Base-by-base conservation (phyloP, 1,140 invertebrate genomes). In the Temnothorax longispinosus region DNA sequence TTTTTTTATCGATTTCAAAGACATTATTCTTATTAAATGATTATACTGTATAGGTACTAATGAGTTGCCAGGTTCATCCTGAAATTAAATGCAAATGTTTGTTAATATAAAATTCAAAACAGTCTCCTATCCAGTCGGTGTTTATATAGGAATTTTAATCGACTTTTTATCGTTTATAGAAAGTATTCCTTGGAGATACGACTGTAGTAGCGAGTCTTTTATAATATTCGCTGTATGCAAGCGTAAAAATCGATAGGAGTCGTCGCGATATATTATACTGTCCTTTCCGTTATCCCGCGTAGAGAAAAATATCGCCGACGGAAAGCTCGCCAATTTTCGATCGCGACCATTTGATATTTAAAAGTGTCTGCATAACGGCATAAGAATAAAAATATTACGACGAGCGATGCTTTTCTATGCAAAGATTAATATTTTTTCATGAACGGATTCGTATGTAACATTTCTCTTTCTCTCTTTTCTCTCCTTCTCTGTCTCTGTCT, bases 21-120 rank as follows among this genome's bases (percentile, higher is more conserved):
- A 96, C 7, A 96, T 96, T 41, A 96, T 93, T 35, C 96, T 96
- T 60, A 96, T 96, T 64, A 96, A 87, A 35, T 44, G 75, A 7
- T 62, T 76, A 27, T 27, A 47, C 92, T 85, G 2, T 88, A 27
- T 27, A 27, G 27, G 89, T 21, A 88, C 89, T 41, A 94, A 69
- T 8, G 93, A 93, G 21, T 92, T 93, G 7, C 92, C 93, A 1
- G 91, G 91, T 71, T 94, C 92, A 8, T 94, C 87, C 67, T 94
- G 92, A 21, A 64, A 54, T 58, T 18, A 47, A 78, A 80, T 5
- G 41, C 13, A 13, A 65, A 41, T 8, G 7, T 38, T 65, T 38
- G 38, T 38, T 65, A 65, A 65, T n/a, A n/a, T 0, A n/a, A 47
- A 41, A 72, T 72, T 71, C 10, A 32, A 5, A 72, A 38, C 15